Base-by-base conservation (phyloP, 1,140 invertebrate genomes). In the Lucilia cuprina region DNA sequence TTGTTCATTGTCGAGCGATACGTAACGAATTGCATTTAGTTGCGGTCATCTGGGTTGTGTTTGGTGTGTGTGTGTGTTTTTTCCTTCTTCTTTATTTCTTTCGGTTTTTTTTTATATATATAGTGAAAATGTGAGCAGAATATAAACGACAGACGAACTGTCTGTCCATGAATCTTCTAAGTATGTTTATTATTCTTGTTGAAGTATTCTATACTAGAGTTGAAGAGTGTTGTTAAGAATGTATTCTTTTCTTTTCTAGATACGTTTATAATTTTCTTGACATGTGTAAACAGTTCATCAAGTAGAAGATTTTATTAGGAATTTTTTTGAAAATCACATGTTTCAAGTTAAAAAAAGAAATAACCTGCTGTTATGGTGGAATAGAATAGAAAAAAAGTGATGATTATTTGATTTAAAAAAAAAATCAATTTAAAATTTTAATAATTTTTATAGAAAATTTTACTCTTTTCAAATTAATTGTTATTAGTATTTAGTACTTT, bases 21-120 rank as follows among this genome's bases (percentile, higher is more conserved):
- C 84, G 88, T 87, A 89, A 89, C 88, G 88, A 89, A 89, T 89
- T 86, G 88, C 86, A 88, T 87, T 89, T 89, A 85, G 88, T 85
- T 88, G 87, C 88, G 88, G 88, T 89, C 88, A 89, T 89, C 88
- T 89, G 87, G 84, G 86, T 55, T 30, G 25, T 30, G 25, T 30
- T 30, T 30, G 25, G 12, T n/a, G n/a, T n/a, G n/a, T n/a, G n/a
- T n/a, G n/a, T n/a, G n/a, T n/a, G n/a, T 77, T 21, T 41, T 77
- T 35, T 77, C 41, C n/a, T 75, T 21, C 8, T 77, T 14, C 35
- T 77, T n/a, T 21, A 21, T n/a, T n/a, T 60, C 14, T 19, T 19
- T 14, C 74, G 25, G 25, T 14, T 41, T 41, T 41, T 25, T 74
- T 25, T 14, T 14, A 2, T 30, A 30, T 30, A 2, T 30, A 30